Percentiles rank a stretch among this genome's conserved stretches.
Evolutionary conservation across 2,113 vertebrate species (phyloP).

Genomic region (Lepus europaeus): DNA sequence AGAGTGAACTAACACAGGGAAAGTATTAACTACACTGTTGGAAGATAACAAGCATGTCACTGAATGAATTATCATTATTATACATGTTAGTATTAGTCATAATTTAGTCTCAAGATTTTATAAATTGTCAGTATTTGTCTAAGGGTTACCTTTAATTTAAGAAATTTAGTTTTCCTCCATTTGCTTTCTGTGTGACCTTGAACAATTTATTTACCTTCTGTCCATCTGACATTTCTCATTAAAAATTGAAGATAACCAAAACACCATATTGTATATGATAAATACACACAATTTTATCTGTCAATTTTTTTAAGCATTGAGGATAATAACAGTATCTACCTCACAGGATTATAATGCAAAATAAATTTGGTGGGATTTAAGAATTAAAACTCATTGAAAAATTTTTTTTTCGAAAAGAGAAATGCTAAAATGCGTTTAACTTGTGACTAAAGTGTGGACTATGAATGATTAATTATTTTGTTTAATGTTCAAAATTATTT

Average conservation of each 20-base stretch:
- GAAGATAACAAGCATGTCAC: background rate
- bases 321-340: background rate
- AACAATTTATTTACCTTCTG: background rate
- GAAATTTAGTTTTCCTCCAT: background rate
- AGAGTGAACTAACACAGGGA: background rate
- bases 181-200: background rate
- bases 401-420: background rate
- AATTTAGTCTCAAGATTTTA: background rate
- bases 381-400: background rate
- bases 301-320: background rate
- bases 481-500: background rate
- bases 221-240: background rate
- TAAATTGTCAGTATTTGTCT: background rate
- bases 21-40: background rate
- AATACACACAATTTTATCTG: background rate
- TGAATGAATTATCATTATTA: background rate
- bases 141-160: background rate
- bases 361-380: background rate
- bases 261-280: background rate
- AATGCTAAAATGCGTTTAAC: background rate
- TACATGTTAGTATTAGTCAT: background rate
- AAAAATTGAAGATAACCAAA: background rate
- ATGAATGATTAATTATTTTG: background rate
- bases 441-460: background rate
- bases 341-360: background rate